Conservation (phyloP, 2,797 vertebrate species). For the Muscicapa striata region DNA sequence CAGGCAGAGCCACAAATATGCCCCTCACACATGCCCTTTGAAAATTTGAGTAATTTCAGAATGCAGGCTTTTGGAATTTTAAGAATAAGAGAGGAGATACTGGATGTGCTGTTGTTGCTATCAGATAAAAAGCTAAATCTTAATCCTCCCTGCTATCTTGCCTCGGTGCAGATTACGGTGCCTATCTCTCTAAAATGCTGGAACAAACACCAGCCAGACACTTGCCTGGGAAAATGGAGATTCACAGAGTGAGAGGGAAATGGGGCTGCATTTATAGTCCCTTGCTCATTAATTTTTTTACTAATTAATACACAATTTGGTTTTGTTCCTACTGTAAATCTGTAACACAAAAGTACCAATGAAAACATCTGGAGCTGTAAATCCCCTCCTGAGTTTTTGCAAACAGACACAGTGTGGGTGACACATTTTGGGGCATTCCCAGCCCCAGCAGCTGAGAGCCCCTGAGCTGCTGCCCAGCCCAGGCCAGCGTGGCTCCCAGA, state of each 20-base stretch:
- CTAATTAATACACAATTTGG: not conserved
- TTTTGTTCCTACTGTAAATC: not conserved
- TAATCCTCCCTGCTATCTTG: not conserved
- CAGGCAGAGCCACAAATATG: not conserved
- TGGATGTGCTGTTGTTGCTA: not conserved
- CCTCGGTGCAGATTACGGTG: not conserved
- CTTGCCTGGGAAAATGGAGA: not conserved
- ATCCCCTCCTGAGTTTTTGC: not conserved
- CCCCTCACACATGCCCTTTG: not conserved
- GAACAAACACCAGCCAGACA: not conserved
- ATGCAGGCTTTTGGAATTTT: not conserved
- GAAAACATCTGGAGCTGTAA: not conserved
- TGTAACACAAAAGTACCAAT: not conserved
- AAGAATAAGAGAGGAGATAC: not conserved
- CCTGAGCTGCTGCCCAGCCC: fast-evolving
- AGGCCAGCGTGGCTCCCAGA: fast-evolving
- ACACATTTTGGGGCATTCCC: not conserved
- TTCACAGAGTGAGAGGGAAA: not conserved
- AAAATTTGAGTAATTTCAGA: not conserved
- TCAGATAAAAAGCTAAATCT: constrained; percentile 15
- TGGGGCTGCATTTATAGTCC: not conserved
- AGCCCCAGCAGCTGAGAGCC: not conserved
- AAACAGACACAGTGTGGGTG: not conserved
- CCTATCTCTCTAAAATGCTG: not conserved
- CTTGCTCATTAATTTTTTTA: not conserved